These are phyloP conservation scores for Neoaliturus tenellus DNA, from an alignment of 2,888 invertebrate species.

Conservation along the genomic window DNA sequence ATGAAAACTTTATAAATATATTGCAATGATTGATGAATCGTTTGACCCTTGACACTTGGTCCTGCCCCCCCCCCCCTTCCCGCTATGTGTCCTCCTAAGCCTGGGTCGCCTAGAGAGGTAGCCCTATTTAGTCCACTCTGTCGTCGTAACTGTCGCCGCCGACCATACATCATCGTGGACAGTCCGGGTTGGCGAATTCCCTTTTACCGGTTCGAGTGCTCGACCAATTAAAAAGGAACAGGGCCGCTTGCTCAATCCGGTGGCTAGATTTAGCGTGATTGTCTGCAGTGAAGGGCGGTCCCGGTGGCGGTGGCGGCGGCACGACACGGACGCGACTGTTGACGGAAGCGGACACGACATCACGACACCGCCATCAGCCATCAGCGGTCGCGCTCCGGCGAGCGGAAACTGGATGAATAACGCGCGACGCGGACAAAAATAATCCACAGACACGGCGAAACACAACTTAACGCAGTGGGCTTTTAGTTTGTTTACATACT, in stretches of 20 bases:
- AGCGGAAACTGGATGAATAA: not conserved
- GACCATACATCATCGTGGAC: not conserved
- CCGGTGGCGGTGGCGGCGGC: not conserved
- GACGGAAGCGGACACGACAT: not conserved
- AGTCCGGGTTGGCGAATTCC: not conserved
- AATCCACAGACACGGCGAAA: not conserved
- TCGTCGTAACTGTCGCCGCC: not conserved
- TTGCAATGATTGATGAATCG: too few relatives aligned
- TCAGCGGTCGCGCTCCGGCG: not conserved
- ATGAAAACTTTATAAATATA: too few relatives aligned
- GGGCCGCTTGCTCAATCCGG: not conserved
- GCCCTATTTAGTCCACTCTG: not conserved
- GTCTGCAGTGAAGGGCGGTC: not conserved
- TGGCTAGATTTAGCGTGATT: slow-evolving; percentile 30
- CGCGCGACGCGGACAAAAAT: too few relatives aligned
- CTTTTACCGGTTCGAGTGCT: not conserved
- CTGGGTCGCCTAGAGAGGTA: too few relatives aligned
- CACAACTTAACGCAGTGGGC: not conserved
- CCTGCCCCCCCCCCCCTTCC: too few relatives aligned
- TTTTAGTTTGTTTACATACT: not conserved
- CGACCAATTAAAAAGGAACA: slow-evolving; percentile 16
- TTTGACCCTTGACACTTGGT: too few relatives aligned
- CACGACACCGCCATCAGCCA: not conserved
- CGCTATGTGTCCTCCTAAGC: too few relatives aligned
- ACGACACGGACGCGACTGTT: not conserved